Evolutionary conservation across 2,113 vertebrate genomes (phyloP), one percentile per base, ranked within the genome.

Genomic region (Urocolius indicus): DNA sequence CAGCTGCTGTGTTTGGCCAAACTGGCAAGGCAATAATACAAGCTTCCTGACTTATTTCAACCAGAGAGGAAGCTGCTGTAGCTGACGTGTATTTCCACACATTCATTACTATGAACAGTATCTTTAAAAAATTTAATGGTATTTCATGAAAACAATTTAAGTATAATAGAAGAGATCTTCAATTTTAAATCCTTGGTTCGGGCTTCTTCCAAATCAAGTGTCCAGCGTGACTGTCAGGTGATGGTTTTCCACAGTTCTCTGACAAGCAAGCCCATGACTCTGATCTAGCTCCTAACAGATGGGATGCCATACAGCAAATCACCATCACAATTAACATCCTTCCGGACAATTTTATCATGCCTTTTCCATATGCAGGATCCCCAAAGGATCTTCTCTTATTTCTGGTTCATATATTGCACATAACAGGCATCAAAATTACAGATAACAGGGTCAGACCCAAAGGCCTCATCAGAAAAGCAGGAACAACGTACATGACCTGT

Each of bases 51-150:
- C 57, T 68, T 18, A 61, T n/a, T 88, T 77, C 79, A 90, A 66
- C 45, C 51, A 75, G 52, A 78, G 48, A 94, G 92, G 92, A 94
- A 95, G 79, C 57, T 74, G 57, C 59, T 78, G 30, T 36, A 90
- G 85, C 51, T 96, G 91, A 94, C 8, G 6, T 84, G 57, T 46
- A 95, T 81, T 96, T 97, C 93, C 93, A 93, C 79, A 78, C 90
- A 89, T 94, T 94, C 90, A 86, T 68, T 78, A 84, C 22, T 52
- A 52, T 9, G 41, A 82, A 54, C 17, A 62, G 43, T 29, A 69
- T 52, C 65, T 71, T 89, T 55, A 77, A 84, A 82, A 96, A 77
- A 63, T 11, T 6, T 77, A 58, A 57, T 62, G 46, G 8, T 62
- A 41, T 38, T 89, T 69, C 16, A 69, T 18, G 2, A 45, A 49